Evolutionary conservation across 2,113 vertebrate genomes (phyloP).

Genomic region (Hyperoodon ampullatus): DNA sequence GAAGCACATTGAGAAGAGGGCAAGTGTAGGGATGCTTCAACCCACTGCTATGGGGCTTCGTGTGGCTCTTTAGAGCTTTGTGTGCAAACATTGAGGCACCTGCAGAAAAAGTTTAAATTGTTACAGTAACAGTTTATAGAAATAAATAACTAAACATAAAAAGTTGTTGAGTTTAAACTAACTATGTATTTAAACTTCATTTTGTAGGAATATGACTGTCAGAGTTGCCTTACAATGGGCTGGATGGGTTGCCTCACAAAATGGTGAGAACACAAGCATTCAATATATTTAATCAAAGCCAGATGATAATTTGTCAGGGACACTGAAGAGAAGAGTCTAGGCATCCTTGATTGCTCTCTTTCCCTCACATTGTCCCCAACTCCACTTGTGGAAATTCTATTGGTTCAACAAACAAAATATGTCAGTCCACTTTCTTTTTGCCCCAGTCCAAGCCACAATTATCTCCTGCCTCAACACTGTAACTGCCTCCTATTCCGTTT

Average conservation of each 20-base stretch:
- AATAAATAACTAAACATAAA: not conserved
- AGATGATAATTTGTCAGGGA: not conserved
- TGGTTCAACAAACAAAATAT: not conserved
- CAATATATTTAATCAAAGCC: not conserved
- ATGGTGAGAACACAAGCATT: not conserved
- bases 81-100: not conserved
- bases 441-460: not conserved
- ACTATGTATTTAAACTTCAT: not conserved
- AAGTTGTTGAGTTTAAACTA: not conserved
- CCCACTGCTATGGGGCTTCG: rapidly evolving
- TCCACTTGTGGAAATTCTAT: not conserved
- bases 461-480: not conserved
- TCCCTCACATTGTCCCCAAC: not conserved
- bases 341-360: not conserved
- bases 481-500: not conserved
- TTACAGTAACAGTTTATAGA: not conserved
- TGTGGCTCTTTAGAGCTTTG: not conserved
- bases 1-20: not conserved
- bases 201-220: not conserved
- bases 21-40: not conserved
- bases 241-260: not conserved
- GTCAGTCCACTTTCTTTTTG: not conserved
- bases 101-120: not conserved
- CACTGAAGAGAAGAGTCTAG: not conserved
- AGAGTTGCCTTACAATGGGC: not conserved